phyloP scores from a whole-genome alignment of 2,797 vertebrate genomes.

The Knipowitschia caucasica region DNA sequence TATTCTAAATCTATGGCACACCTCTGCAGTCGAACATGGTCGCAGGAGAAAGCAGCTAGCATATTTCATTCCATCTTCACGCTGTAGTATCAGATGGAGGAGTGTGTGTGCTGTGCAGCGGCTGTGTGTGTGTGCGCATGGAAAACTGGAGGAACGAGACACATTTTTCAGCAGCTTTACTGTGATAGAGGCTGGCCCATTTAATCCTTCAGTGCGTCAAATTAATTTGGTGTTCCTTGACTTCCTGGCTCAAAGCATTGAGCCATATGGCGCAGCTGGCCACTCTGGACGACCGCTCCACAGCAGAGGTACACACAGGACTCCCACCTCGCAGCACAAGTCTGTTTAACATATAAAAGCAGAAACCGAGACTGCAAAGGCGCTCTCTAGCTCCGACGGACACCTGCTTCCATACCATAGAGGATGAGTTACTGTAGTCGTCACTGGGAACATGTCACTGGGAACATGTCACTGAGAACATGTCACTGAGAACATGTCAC shows the following conservation, averaged over 20 bases:
- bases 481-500: no score
- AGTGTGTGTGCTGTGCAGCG: slow-evolving; percentile 21
- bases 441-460: slow-evolving; percentile 4
- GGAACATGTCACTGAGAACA: background rate
- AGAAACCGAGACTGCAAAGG: slow-evolving; percentile 12
- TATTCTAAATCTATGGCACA: background rate
- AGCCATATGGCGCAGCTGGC: slow-evolving; percentile 52
- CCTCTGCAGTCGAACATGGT: background rate
- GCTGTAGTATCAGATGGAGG: slow-evolving; percentile 3
- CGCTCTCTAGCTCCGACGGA: slow-evolving; percentile 23
- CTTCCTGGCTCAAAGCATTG: slow-evolving; percentile 40
- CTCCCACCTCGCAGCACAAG: background rate
- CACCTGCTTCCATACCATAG: slow-evolving; percentile 9
- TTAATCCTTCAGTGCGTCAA: slow-evolving; percentile 56
- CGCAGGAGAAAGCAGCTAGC: background rate
- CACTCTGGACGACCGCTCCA: slow-evolving; percentile 29
- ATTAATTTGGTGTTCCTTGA: slow-evolving; percentile 67
- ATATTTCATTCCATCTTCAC: slow-evolving; percentile 1
- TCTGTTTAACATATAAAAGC: slow-evolving; percentile 3
- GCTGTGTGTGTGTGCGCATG: slow-evolving; percentile 8
- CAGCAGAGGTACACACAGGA: slow-evolving; percentile 24
- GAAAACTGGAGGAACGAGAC: slow-evolving; percentile 37
- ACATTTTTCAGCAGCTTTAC: slow-evolving; percentile 46
- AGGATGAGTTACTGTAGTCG: slow-evolving; percentile 15
- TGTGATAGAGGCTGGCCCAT: slow-evolving; percentile 41